phyloP scores from a whole-genome alignment of 2,888 invertebrate species.

The Watsonalla binaria region DNA sequence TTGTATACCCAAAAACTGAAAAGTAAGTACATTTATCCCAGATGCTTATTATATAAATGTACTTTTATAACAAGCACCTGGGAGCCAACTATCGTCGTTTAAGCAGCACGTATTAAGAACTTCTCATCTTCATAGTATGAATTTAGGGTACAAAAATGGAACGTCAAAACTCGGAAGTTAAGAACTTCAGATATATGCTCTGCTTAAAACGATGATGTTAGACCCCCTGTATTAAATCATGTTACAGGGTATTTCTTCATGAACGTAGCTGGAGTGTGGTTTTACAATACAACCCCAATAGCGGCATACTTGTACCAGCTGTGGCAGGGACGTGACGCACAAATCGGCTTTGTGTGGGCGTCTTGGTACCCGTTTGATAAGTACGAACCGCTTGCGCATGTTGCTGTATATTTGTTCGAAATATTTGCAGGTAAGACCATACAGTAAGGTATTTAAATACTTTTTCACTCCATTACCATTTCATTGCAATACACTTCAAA shows the following conservation, averaged over 20 bases:
- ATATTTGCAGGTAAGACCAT: slow-evolving; percentile 52
- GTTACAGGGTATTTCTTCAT: slow-evolving; percentile 57
- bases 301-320: slow-evolving; percentile 43
- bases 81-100: too few relatives aligned
- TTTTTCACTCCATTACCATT: neutral
- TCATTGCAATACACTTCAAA: neutral
- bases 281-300: slow-evolving; percentile 64
- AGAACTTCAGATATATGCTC: neutral
- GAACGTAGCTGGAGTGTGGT: slow-evolving; percentile 58
- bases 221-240: neutral
- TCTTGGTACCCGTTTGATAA: slow-evolving; percentile 74
- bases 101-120: too few relatives aligned
- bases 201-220: too few relatives aligned
- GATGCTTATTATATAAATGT: too few relatives aligned
- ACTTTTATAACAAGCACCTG: too few relatives aligned
- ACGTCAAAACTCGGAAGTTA: too few relatives aligned
- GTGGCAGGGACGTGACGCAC: slow-evolving; percentile 37
- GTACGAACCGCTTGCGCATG: slow-evolving; percentile 47
- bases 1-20: too few relatives aligned
- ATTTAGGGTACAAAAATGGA: too few relatives aligned
- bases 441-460: neutral
- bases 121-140: too few relatives aligned
- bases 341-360: slow-evolving; percentile 60
- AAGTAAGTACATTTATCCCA: too few relatives aligned
- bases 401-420: slow-evolving; percentile 62